Percentiles rank a stretch among this genome's conserved stretches.
These are phyloP conservation scores for Lydus trimaculatus DNA, from an alignment of 2,888 invertebrate genomes.

Conservation along the genomic window DNA sequence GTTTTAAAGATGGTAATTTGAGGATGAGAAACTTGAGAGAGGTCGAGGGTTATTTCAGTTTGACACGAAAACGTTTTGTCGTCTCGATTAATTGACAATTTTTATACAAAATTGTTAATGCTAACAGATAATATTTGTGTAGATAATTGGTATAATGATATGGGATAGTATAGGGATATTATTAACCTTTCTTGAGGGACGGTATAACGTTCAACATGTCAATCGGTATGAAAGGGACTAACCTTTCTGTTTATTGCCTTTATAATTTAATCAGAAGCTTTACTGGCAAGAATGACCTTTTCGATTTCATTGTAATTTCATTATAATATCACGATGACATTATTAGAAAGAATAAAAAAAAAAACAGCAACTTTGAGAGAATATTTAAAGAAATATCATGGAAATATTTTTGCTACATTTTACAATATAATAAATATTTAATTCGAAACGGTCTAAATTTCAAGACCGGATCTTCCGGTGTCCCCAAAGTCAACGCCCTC, in stretches of 20 bases:
- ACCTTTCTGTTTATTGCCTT: slow-evolving; percentile 58
- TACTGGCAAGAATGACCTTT: slow-evolving; percentile 55
- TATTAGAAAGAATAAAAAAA: slow-evolving; percentile 33
- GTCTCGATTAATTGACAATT: slow-evolving; percentile 6
- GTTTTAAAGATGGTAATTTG: slow-evolving; percentile 50
- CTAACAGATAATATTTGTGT: no score
- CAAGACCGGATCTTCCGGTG: slow-evolving; percentile 27
- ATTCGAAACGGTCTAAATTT: slow-evolving; percentile 11
- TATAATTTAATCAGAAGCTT: slow-evolving; percentile 58
- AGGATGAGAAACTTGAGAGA: slow-evolving; percentile 32
- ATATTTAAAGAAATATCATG: not conserved
- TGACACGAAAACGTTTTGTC: slow-evolving; percentile 16
- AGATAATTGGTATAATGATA: not conserved
- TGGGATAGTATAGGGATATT: not conserved
- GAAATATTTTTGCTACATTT: not conserved
- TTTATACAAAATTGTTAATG: not conserved
- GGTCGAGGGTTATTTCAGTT: slow-evolving; percentile 21
- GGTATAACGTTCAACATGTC: slow-evolving; percentile 43
- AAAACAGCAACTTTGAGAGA: not conserved
- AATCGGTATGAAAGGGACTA: slow-evolving; percentile 51
- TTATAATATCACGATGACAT: slow-evolving; percentile 57
- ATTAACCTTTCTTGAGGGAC: slow-evolving; percentile 41
- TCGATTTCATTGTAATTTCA: slow-evolving; percentile 51
- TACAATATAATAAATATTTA: not conserved
- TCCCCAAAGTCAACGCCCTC: slow-evolving; percentile 22